These are phyloP conservation scores for Spheniscus humboldti DNA, from an alignment of 2,797 vertebrate species.

Conservation along the genomic window DNA sequence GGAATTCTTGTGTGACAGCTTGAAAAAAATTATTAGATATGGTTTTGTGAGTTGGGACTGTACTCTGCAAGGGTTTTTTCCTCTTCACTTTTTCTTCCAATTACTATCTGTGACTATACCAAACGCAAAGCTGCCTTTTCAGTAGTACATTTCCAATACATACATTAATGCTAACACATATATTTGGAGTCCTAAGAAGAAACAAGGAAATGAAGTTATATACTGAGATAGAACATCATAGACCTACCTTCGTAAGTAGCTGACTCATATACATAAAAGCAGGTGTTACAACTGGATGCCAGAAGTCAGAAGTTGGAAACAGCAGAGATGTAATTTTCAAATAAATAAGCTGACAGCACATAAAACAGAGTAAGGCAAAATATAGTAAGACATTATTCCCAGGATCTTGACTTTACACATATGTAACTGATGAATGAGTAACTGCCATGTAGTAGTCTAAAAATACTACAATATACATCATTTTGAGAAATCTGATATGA, in stretches of 20 bases:
- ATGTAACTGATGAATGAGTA: background rate
- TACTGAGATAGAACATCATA: background rate
- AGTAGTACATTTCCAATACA: background rate
- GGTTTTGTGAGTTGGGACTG: background rate
- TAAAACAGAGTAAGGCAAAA: background rate
- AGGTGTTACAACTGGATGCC: slow-evolving; percentile 93
- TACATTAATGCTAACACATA: background rate
- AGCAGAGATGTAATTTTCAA: slow-evolving; percentile 86
- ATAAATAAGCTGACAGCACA: slow-evolving; percentile 81
- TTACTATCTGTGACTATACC: background rate
- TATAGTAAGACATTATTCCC: background rate
- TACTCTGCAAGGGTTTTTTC: background rate
- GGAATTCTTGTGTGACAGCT: background rate
- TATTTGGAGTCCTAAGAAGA: background rate
- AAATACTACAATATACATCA: background rate
- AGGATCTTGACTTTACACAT: background rate
- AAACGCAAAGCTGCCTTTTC: background rate
- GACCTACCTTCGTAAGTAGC: slow-evolving; percentile 86
- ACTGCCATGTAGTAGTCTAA: background rate
- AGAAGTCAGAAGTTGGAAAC: slow-evolving; percentile 94
- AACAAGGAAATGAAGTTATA: background rate
- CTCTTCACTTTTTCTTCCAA: background rate
- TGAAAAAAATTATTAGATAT: background rate
- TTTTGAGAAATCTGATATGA: background rate
- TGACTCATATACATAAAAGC: slow-evolving; percentile 89